Evolutionary conservation across 2,113 vertebrate species (phyloP), one percentile per base, ranked within the genome.

Genomic region (Tautogolabrus adspersus): DNA sequence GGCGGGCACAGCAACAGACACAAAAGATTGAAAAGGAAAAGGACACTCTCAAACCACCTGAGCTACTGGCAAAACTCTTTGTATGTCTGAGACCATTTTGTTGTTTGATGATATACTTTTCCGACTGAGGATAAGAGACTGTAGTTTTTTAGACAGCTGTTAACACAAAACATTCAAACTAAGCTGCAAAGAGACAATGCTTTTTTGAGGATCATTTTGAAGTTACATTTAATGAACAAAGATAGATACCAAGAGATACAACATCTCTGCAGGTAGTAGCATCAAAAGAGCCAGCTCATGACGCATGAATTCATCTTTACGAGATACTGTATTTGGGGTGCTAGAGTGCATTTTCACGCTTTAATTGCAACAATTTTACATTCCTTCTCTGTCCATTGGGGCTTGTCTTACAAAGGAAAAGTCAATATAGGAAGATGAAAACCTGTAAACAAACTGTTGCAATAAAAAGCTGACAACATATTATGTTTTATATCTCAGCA

Each of bases 101-200:
- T 52, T 82, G 59, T 79, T 78, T 69, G 58, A 77, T 71, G 40
- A 54, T 76, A 67, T 15, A 71, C 38, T 77, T 51, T 10, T 52
- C n/a, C 3, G 57, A 62, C 38, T 60, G 4, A 22, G 15, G 52
- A 60, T 72, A 51, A 69, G 26, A 70, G 34, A 42, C 38, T 47
- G 52, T 57, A 66, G 30, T 34, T 34, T 74, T 84, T 79, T 22
- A 66, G 52, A 70, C 26, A 58, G 58, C 61, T 56, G 56, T 54
- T 47, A 57, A 68, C 58, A 75, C 19, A 52, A 34, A 34, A 30
- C 0, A 3, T 34, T 52, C 5, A 26, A 21, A 49, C 42, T 59
- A 23, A 8, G 47, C 56, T 67, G 62, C 58, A 83, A 49, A 62
- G 26, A 66, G 30, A 54, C 46, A 84, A 72, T 5, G 49, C 62